A percentile compares a stretch with the other conserved stretches of the same genome.
phyloP scores from a whole-genome alignment of 2,888 invertebrate species.

The Venustoraphidia nigricollis region DNA sequence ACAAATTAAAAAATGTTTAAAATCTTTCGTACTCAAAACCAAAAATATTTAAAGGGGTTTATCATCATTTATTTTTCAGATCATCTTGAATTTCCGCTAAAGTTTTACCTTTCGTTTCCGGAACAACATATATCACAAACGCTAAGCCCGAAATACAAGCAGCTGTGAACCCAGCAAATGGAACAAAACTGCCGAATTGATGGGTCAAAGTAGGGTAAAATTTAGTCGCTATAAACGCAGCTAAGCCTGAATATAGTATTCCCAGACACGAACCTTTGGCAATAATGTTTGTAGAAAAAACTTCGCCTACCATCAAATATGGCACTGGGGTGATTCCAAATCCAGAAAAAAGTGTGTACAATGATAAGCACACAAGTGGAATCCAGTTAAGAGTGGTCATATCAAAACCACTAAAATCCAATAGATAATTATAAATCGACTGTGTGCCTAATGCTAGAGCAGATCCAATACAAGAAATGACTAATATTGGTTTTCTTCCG shows the following conservation, averaged over 20 bases:
- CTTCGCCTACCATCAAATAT: slow-evolving; percentile 27
- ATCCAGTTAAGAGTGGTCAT: slow-evolving; percentile 17
- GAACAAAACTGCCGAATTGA: slow-evolving; percentile 22
- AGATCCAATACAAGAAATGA: slow-evolving; percentile 21
- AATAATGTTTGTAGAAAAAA: slow-evolving; percentile 28
- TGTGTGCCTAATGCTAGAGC: slow-evolving; percentile 18
- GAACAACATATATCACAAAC: slow-evolving; percentile 23
- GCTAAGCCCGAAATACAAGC: slow-evolving; percentile 22
- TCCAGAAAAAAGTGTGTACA: slow-evolving; percentile 2
- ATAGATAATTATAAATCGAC: slow-evolving; percentile 18
- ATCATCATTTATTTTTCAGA: slow-evolving; percentile 13
- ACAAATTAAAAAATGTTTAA: too few relatives aligned
- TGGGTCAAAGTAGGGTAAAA: slow-evolving; percentile 26
- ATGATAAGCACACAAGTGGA: slow-evolving; percentile 1
- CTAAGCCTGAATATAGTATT: slow-evolving; percentile 22
- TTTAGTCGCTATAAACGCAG: slow-evolving; percentile 27
- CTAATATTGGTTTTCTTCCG: slow-evolving; percentile 22
- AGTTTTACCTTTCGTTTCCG: slow-evolving; percentile 29
- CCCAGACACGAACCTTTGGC: slow-evolving; percentile 25
- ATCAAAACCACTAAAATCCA: slow-evolving; percentile 15
- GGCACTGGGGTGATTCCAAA: slow-evolving; percentile 25
- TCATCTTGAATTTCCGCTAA: slow-evolving; percentile 27
- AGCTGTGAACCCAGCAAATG: slow-evolving; percentile 23
- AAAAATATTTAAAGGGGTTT: too few relatives aligned
- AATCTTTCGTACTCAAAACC: too few relatives aligned